Conservation (phyloP, 2,888 invertebrate genomes). For the Schrankia costaestrigalis region DNA sequence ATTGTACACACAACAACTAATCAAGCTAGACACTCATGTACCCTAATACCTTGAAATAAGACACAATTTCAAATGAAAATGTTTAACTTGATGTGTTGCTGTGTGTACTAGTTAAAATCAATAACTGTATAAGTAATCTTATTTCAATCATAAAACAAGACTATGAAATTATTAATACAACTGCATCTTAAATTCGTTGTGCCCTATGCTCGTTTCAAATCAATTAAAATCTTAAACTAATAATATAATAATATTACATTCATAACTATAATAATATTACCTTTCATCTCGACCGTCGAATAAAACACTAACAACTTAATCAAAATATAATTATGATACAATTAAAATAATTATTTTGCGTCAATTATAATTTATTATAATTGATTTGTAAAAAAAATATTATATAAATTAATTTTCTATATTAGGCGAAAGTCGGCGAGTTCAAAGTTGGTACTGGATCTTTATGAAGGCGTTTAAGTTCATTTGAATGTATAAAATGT, state of each 20-base stretch:
- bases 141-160: constrained; percentile 10
- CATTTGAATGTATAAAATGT: constrained; percentile 5
- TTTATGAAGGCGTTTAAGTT: constrained; percentile 6
- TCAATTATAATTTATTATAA: constrained; percentile 49
- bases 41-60: too few species aligned
- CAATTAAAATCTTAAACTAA: constrained; percentile 20
- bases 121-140: too few species aligned
- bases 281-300: constrained; percentile 25
- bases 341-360: constrained; percentile 44
- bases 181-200: constrained; percentile 19
- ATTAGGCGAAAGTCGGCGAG: constrained; percentile 56
- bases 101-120: too few species aligned
- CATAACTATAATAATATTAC: constrained; percentile 6
- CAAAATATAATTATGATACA: constrained; percentile 44
- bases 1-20: too few species aligned
- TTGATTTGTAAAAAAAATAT: constrained; percentile 55
- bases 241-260: constrained; percentile 12
- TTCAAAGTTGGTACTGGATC: constrained; percentile 39
- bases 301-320: constrained; percentile 51
- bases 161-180: constrained; percentile 16
- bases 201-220: constrained; percentile 27
- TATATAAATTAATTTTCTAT: constrained; percentile 41
- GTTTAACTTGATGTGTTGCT: too few species aligned
- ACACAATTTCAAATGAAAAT: too few species aligned
- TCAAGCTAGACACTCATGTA: too few species aligned